Evolutionary conservation across 2,113 vertebrate species (phyloP).

Genomic region (Proteles cristata): DNA sequence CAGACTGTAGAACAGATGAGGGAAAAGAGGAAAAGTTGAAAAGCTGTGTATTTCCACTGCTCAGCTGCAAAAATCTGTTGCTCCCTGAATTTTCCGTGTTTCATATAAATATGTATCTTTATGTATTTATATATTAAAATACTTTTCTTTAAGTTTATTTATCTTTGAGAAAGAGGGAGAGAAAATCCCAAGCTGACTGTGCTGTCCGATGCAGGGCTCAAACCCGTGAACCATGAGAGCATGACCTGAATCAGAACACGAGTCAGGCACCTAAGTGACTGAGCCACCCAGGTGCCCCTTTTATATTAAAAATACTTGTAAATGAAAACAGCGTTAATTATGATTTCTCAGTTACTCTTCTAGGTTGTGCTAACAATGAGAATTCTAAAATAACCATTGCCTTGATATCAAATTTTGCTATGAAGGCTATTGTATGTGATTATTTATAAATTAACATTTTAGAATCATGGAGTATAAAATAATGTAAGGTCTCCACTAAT

Average conservation of each 20-base stretch:
- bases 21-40: neutral
- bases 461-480: neutral
- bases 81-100: neutral
- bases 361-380: neutral
- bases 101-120: neutral
- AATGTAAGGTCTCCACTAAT: neutral
- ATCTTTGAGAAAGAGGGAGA: no score
- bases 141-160: no score
- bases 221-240: no score
- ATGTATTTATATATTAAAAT: neutral
- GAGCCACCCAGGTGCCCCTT: no score
- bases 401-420: neutral
- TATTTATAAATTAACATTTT: constrained; percentile 41
- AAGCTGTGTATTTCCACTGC: neutral
- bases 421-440: constrained; percentile 8
- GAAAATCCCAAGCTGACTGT: no score
- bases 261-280: no score
- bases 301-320: neutral
- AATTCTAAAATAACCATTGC: neutral
- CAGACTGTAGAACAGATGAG: accelerated
- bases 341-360: neutral
- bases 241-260: no score
- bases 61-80: neutral
- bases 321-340: neutral
- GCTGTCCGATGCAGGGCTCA: no score